Conservation (phyloP, 2,888 invertebrate genomes). For the Meiosimyza decipiens region DNA sequence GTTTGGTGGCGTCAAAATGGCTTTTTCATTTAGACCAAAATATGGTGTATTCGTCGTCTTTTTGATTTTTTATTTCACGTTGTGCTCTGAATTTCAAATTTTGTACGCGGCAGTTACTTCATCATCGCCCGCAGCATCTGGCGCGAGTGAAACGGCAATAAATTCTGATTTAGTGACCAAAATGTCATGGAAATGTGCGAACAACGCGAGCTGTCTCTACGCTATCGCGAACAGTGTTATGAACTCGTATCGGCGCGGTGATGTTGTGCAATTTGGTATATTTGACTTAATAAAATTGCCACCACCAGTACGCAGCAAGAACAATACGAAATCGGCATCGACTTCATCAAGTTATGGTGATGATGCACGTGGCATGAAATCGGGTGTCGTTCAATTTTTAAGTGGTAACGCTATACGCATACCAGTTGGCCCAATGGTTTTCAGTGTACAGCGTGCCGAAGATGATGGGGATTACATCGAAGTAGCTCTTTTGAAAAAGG, state of each 20-base stretch:
- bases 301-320: slow-evolving; percentile 41
- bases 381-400: slow-evolving; percentile 60
- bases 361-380: slow-evolving; percentile 51
- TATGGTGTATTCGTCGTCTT: too few relatives aligned
- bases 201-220: slow-evolving; percentile 73
- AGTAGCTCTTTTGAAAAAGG: slow-evolving; percentile 62
- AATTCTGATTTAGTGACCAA: slow-evolving; percentile 60
- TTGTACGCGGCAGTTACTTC: slow-evolving; percentile 1
- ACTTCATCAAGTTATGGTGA: not conserved
- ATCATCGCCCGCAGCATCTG: slow-evolving; percentile 21
- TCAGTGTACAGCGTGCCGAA: slow-evolving; percentile 64
- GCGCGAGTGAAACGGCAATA: slow-evolving; percentile 29
- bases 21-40: too few relatives aligned
- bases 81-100: not conserved
- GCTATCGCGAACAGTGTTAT: slow-evolving; percentile 69
- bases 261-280: slow-evolving; percentile 70
- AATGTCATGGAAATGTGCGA: slow-evolving; percentile 69
- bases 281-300: slow-evolving; percentile 71
- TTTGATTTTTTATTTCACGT: too few relatives aligned
- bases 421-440: slow-evolving; percentile 65
- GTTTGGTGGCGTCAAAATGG: too few relatives aligned
- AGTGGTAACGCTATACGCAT: slow-evolving; percentile 64
- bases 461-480: slow-evolving; percentile 65
- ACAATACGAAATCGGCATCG: slow-evolving; percentile 46
- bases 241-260: slow-evolving; percentile 69